Base-by-base conservation (phyloP, 1,140 invertebrate genomes). In the Neodiprion lecontei region DNA sequence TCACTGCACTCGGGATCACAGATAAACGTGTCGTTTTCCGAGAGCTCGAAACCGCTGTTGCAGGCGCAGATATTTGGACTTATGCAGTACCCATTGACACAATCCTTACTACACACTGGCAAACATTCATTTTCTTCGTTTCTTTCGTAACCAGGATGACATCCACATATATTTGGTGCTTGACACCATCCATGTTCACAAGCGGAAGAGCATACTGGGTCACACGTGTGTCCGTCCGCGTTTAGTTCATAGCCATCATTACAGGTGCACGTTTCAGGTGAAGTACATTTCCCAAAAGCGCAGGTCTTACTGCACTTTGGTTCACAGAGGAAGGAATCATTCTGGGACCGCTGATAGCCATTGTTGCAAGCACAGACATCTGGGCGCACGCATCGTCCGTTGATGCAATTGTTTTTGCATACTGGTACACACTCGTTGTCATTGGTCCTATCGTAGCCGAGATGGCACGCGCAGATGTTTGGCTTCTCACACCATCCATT, bases 31-130 rank as follows among this genome's bases (percentile, higher is more conserved):
- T 61, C 53, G 53, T 14, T 61, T 9, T 61, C 5, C 5, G 53
- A 61, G 5, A 72, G 74, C 21, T 9, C 8, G 73, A 90, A 81
- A 23, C 76, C 78, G 8, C 48, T 14, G 67, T 76, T 86, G 76
- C 91, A 92, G 40, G 88, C 85, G 79, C 91, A 92, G 67, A 90
- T 87, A 79, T 61, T 9, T 0, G 53, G 53, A 5, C 11, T 7
- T 14, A 61, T 9, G 8, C 53, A 61, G n/a, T 12, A 14, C 9
- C 53, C 53, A 9, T 61, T 61, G 11, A 14, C n/a, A 9, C 53
- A 61, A 12, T 4, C 11, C 9, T 61, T 9, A 8, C 9, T 17
- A 17, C 53, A 61, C 3, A 61, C 53, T 3, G 53, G 53, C 11
- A 8, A 5, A 61, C 53, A 61, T 9, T 7, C 9, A 9, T 61